Base-by-base conservation (phyloP, 2,797 vertebrate genomes). In the Cyclopterus lumpus region DNA sequence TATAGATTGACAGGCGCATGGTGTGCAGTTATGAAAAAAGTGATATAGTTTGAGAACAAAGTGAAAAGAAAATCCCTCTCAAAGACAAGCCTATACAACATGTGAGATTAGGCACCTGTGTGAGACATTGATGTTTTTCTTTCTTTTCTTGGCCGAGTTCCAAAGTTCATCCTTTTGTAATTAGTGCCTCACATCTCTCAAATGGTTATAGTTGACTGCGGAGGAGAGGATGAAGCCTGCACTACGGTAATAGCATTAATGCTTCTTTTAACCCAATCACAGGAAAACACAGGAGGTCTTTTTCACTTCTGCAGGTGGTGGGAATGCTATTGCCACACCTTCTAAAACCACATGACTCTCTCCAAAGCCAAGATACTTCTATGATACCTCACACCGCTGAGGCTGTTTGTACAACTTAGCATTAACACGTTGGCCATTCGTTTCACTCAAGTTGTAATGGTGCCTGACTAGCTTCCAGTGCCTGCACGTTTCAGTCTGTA, bases 181-280 rank as follows among this genome's bases (percentile, higher is more conserved):
- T 97, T 96, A 96, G 92, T 95, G 96, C 95, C 93, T 96, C 77
- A 84, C 91, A 88, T 83, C 86, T 95, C 93, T 93, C 93, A 92
- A 92, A 91, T 89, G 91, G 94, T 93, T 92, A 91, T 86, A 92
- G 89, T 88, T 91, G 91, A 93, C 92, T 94, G 92, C 92, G 89
- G 87, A 87, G 85, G 88, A 91, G 85, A 92, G 92, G 92, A 89
- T 85, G 86, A 93, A 94, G 94, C 93, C 94, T 93, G 92, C 88
- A 89, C 91, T 85, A 91, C 88, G 83, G 38, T 77, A 91, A 91
- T 86, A 85, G 91, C 66, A 69, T 66, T 90, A 90, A 86, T 91
- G 91, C 82, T 79, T 91, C 68, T 90, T 83, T 94, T 95, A 92
- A 93, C 92, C 83, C 90, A 86, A 94, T 95, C 90, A 83, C 78